phyloP scores from a whole-genome alignment of 2,113 vertebrate species.

The Spea bombifrons region DNA sequence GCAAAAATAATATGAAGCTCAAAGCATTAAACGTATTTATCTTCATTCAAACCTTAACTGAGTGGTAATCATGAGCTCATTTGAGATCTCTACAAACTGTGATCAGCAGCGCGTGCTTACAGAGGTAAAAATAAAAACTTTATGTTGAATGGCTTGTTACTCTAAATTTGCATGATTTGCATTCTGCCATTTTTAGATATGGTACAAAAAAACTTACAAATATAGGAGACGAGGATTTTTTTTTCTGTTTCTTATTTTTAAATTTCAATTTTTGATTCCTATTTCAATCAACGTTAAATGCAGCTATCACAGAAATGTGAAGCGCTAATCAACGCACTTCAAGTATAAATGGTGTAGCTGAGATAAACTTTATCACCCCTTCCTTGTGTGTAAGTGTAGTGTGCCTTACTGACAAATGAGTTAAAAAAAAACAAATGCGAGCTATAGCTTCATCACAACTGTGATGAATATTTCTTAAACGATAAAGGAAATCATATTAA shows the following conservation, averaged over 20 bases:
- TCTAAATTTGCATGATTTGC: background rate
- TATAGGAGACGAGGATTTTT: constrained; percentile 16
- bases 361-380: constrained; percentile 39
- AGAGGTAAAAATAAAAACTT: background rate
- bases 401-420: constrained; percentile 15
- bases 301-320: constrained; percentile 31
- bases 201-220: background rate
- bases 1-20: too few relatives aligned
- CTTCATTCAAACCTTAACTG: background rate
- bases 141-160: background rate
- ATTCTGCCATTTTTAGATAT: background rate
- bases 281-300: constrained; percentile 41
- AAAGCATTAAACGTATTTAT: too few relatives aligned
- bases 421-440: background rate
- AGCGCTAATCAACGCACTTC: constrained; percentile 33
- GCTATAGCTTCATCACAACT: too few relatives aligned
- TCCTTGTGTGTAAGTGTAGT: background rate
- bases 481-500: too few relatives aligned
- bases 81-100: background rate
- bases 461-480: too few relatives aligned
- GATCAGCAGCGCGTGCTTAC: background rate
- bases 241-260: constrained; percentile 17
- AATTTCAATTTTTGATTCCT: constrained; percentile 31
- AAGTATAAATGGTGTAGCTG: constrained; percentile 17
- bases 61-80: background rate